Percentiles rank a stretch among this genome's conserved stretches.
Evolutionary conservation across 2,797 vertebrate genomes (phyloP).

Genomic region (Toxotes lorentzi): DNA sequence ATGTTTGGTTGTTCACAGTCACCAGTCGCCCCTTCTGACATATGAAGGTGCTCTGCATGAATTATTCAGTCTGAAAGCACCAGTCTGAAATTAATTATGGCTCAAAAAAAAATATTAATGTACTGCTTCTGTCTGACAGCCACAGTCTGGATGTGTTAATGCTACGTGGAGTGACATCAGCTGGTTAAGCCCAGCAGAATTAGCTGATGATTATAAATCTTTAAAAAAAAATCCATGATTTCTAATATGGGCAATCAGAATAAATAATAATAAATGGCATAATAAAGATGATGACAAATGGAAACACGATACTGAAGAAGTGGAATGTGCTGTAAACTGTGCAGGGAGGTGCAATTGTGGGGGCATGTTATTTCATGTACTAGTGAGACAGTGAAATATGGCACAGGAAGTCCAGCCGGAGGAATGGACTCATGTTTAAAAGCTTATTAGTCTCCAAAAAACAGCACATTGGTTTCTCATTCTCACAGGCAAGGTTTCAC

Average conservation of each 20-base stretch:
- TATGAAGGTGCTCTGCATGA: neutral
- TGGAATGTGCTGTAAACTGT: too few relatives aligned
- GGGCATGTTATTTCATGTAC: neutral
- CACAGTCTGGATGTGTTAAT: conserved; percentile 2
- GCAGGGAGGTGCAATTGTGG: neutral
- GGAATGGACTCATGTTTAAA: neutral
- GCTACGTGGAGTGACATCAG: neutral
- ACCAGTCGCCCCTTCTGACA: neutral
- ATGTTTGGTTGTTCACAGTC: neutral
- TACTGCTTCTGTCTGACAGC: neutral
- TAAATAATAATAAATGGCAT: too few relatives aligned
- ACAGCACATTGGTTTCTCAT: neutral
- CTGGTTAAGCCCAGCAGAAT: neutral
- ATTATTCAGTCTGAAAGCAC: conserved; percentile 1
- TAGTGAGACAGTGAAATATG: neutral
- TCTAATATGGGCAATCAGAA: neutral
- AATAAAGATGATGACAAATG: too few relatives aligned
- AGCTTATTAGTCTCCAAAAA: neutral
- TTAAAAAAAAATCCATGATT: neutral
- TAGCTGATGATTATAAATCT: too few relatives aligned
- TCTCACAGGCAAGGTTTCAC: neutral
- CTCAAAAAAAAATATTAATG: neutral
- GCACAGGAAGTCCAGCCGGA: neutral
- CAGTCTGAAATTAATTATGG: neutral
- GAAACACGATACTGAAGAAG: too few relatives aligned